Evolutionary conservation across 2,888 invertebrate genomes (phyloP), one percentile per base, ranked within the genome.

Genomic region (Fabriciana adippe): DNA sequence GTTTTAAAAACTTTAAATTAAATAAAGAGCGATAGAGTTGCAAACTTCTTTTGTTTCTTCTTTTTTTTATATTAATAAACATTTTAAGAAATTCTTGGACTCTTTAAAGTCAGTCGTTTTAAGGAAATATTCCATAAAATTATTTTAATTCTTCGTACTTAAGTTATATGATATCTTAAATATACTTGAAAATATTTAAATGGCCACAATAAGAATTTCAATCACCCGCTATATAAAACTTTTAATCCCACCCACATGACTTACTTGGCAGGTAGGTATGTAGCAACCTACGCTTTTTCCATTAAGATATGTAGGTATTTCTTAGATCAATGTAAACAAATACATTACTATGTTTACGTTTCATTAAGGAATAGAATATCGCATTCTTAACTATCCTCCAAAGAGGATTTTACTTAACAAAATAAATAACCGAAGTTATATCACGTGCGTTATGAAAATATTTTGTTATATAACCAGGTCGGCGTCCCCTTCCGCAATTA

Each of bases 401-500:
- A 31, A 2, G 5, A 31, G 31, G 6, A 15, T 31, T 6, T 31
- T 8, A 35, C 35, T 35, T n/a, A n/a, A 31, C n/a, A 4, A n/a
- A n/a, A 59, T 41, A 11, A 41, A 41, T 11, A 41, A 11, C 35
- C 48, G 48, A 59, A 31, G 15, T 3, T 31, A 59, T 60, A n/a
- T 26, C 26, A 65, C 18, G 48, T 53, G 47, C 35, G 21, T 55
- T 15, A 48, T 50, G 21, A 16, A 66, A 59, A 66, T 3, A 66
- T 61, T 55, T 55, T 53, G 45, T 55, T 51, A 63, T 51, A 55
- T 56, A 45, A 51, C 21, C 67, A 64, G 62, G 55, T 51, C 45
- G 66, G 60, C 54, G 59, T 54, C 69, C 70, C 63, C 69, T 72
- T 64, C 71, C 56, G 68, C 83, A 84, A 89, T 88, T 83, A 84